Conservation (phyloP, 2,888 invertebrate genomes). For the Macrophya annulata region DNA sequence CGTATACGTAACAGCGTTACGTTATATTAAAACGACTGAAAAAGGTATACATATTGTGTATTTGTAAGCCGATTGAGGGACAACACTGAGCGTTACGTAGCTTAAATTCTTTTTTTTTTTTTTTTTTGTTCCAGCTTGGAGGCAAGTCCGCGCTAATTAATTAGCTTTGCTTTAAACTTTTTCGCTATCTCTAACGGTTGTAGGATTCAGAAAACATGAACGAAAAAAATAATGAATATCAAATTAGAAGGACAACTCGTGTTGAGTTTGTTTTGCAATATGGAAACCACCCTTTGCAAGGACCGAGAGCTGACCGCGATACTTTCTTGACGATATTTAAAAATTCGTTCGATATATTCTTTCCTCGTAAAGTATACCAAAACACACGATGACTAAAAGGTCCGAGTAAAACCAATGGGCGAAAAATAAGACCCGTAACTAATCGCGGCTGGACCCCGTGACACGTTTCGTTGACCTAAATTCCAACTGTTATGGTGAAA, state of each 20-base stretch:
- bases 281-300: not conserved
- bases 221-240: slow-evolving; percentile 1
- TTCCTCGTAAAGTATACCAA: slow-evolving; percentile 11
- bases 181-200: not conserved
- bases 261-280: not conserved
- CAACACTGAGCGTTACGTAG: not conserved
- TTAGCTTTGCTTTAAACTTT: slow-evolving; percentile 32
- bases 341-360: slow-evolving; percentile 15
- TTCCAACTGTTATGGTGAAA: slow-evolving; percentile 14
- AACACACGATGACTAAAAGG: slow-evolving; percentile 35
- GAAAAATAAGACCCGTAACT: slow-evolving; percentile 40
- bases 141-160: slow-evolving; percentile 32
- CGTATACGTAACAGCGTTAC: not conserved
- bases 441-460: slow-evolving; percentile 54
- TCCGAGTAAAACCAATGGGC: not conserved
- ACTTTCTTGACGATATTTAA: not conserved
- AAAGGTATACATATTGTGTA: slow-evolving; percentile 24
- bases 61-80: slow-evolving; percentile 50
- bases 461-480: slow-evolving; percentile 55
- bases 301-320: not conserved
- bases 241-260: not conserved
- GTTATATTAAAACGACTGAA: not conserved
- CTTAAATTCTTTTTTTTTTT: not conserved
- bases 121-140: not conserved
- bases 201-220: not conserved